Evolutionary conservation across 2,797 vertebrate species (phyloP).

Genomic region (Cuniculus paca): DNA sequence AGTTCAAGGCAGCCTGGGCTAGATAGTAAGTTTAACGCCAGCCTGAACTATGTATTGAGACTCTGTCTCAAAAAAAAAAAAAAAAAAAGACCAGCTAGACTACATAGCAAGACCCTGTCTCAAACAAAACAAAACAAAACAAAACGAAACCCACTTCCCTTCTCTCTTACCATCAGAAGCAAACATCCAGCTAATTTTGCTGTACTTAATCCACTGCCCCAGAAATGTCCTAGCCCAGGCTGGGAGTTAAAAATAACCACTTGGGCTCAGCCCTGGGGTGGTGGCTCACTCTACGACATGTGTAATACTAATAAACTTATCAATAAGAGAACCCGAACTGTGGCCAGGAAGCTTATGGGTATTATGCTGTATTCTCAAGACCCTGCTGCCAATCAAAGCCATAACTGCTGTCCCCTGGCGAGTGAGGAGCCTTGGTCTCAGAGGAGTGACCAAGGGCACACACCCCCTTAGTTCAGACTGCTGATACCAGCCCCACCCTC

Average conservation of each 20-base stretch:
- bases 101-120: not conserved
- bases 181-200: not conserved
- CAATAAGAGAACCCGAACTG: not conserved
- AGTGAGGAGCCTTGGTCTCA: not conserved
- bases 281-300: not conserved
- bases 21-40: not conserved
- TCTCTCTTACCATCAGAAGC: not conserved
- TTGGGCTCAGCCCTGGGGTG: not conserved
- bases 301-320: not conserved
- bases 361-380: not conserved
- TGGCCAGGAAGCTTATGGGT: not conserved
- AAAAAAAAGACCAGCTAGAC: not conserved
- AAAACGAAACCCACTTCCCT: not conserved
- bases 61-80: no score
- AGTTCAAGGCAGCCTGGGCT: not conserved
- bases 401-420: not conserved
- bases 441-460: not conserved
- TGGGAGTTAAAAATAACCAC: conserved; percentile 1
- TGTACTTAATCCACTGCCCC: not conserved
- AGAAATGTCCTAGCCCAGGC: not conserved
- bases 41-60: no score
- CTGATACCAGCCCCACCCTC: not conserved
- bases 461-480: not conserved
- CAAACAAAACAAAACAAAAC: not conserved
- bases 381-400: not conserved